Conservation (phyloP, 2,113 vertebrate genomes). For the Pampusana beccarii region DNA sequence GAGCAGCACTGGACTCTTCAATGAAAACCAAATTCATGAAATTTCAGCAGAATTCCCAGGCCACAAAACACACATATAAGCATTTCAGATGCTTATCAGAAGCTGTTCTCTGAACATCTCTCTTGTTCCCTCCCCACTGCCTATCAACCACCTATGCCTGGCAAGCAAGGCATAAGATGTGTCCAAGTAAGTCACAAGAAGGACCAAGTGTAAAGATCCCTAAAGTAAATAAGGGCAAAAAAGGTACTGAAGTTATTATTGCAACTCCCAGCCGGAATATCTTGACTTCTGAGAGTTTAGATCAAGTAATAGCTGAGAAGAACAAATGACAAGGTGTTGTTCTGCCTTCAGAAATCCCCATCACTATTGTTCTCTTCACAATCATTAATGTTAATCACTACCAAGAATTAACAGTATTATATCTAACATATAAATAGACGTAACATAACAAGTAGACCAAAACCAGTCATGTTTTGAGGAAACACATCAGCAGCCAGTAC, state of each 20-base stretch:
- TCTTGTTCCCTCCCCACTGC: background rate
- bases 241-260: background rate
- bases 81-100: constrained; percentile 1
- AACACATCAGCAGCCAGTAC: background rate
- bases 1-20: background rate
- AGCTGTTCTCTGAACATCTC: background rate
- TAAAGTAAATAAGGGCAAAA: background rate
- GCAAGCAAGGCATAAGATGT: background rate
- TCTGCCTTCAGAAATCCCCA: background rate
- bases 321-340: background rate
- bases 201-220: background rate
- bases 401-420: background rate
- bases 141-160: background rate
- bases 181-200: background rate
- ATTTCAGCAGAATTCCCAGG: constrained; percentile 23
- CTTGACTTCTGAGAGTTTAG: background rate
- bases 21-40: background rate
- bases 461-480: background rate
- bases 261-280: background rate
- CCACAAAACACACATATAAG: background rate
- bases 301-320: background rate
- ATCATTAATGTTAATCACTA: background rate
- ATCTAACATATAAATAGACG: background rate
- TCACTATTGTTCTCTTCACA: background rate
- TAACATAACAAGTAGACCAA: background rate